These are phyloP conservation scores for Axea sp. DNA, from an alignment of 2,888 invertebrate species.

Conservation along the genomic window DNA sequence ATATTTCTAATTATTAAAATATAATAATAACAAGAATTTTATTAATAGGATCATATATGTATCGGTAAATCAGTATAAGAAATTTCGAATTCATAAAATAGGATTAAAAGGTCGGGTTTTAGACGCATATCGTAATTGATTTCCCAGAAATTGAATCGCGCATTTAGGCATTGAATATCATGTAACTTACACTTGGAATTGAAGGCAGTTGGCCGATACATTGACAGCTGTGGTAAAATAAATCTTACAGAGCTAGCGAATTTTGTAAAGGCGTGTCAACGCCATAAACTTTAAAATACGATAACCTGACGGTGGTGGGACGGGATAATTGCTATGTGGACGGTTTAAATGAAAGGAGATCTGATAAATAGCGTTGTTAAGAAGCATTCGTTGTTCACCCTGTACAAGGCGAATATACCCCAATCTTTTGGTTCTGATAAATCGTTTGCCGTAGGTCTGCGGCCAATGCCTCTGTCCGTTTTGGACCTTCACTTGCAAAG, in stretches of 20 bases:
- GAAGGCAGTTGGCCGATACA: conserved; percentile 45
- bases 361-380: conserved; percentile 77
- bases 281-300: conserved; percentile 77
- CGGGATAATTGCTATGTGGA: conserved; percentile 78
- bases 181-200: conserved; percentile 44
- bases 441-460: conserved; percentile 68
- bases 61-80: no score
- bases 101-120: conserved; percentile 7
- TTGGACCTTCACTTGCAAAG: conserved; percentile 22
- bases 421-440: conserved; percentile 73
- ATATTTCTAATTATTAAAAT: no score
- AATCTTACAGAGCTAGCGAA: conserved; percentile 67
- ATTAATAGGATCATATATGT: no score
- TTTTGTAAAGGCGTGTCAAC: conserved; percentile 76
- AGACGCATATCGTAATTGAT: conserved; percentile 39
- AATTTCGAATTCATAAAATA: not conserved
- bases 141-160: conserved; percentile 53
- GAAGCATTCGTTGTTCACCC: conserved; percentile 69
- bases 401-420: conserved; percentile 68
- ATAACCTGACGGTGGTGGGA: conserved; percentile 74
- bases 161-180: conserved; percentile 41
- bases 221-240: conserved; percentile 59
- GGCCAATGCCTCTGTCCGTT: conserved; percentile 41
- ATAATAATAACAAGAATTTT: no score
- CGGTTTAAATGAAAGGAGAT: conserved; percentile 75